Percentiles rank a stretch among this genome's conserved stretches.
Conservation (phyloP, 2,113 vertebrate genomes). For the Phodopus roborovskii region DNA sequence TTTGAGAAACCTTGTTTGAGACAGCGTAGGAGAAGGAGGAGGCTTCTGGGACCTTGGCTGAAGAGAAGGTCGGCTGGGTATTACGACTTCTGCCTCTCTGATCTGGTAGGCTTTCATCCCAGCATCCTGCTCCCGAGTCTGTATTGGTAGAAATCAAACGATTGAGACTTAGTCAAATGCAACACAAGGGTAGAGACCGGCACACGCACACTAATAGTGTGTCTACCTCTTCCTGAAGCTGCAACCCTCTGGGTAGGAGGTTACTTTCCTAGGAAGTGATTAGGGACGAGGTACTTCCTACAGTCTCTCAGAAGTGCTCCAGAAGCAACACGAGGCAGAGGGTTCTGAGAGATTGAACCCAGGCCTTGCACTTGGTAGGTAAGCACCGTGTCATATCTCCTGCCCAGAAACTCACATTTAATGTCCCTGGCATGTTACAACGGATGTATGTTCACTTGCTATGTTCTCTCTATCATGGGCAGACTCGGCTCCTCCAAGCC, state of each 20-base stretch:
- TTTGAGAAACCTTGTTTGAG: neutral
- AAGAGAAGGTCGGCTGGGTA: neutral
- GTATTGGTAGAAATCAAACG: neutral
- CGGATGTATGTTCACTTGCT: fast-evolving
- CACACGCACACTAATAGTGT: fast-evolving
- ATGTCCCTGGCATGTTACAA: neutral
- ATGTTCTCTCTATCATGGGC: neutral
- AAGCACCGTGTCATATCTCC: no score
- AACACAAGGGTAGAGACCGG: neutral
- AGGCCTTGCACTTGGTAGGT: neutral
- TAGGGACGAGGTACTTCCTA: neutral
- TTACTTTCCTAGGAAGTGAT: neutral
- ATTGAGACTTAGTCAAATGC: neutral
- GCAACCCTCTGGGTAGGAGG: neutral
- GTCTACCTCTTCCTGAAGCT: neutral
- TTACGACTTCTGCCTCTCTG: neutral
- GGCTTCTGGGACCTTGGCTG: neutral
- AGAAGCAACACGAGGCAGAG: neutral
- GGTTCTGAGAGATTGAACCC: neutral
- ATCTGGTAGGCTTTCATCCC: neutral
- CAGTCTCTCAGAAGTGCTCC: neutral
- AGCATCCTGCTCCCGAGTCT: neutral
- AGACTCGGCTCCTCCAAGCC: neutral
- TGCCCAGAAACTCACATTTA: neutral
- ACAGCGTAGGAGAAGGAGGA: neutral